Evolutionary conservation across 2,113 vertebrate genomes (phyloP).

Genomic region (Canis aureus): DNA sequence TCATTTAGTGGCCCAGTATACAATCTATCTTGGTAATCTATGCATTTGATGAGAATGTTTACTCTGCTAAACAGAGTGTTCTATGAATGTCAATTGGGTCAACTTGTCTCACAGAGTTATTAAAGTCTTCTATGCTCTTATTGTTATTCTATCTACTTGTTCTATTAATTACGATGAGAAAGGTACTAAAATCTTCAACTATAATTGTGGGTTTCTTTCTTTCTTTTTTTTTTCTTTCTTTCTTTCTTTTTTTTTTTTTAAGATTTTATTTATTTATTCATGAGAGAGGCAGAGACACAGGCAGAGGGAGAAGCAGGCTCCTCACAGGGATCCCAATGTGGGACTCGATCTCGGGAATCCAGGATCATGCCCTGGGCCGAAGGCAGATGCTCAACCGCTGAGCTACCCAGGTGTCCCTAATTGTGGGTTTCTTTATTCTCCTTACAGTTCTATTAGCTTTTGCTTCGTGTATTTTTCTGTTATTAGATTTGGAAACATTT

Average conservation of each 20-base stretch:
- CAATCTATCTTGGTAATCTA: neutral
- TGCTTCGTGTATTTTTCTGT: neutral
- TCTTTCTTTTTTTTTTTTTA: too few species aligned
- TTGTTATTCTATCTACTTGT: conserved; percentile 19
- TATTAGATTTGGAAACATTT: conserved; percentile 36
- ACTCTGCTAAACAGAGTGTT: neutral
- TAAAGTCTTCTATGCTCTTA: neutral
- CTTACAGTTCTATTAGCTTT: conserved; percentile 1
- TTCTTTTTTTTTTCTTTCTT: too few species aligned
- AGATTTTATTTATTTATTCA: too few species aligned
- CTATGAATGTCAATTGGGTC: conserved; percentile 35
- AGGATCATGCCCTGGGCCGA: too few species aligned
- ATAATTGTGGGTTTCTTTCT: neutral
- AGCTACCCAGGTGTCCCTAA: neutral
- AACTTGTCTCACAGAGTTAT: neutral
- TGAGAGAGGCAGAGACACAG: too few species aligned
- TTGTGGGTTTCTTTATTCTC: neutral
- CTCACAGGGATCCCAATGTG: too few species aligned
- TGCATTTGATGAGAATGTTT: conserved; percentile 18
- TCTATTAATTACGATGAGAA: neutral
- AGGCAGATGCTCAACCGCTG: too few species aligned
- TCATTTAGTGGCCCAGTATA: neutral
- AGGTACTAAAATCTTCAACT: neutral
- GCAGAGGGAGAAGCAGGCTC: too few species aligned
- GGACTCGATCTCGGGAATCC: too few species aligned